Base-by-base conservation (phyloP, 2,888 invertebrate species). In the Drosophila subsilvestris region DNA sequence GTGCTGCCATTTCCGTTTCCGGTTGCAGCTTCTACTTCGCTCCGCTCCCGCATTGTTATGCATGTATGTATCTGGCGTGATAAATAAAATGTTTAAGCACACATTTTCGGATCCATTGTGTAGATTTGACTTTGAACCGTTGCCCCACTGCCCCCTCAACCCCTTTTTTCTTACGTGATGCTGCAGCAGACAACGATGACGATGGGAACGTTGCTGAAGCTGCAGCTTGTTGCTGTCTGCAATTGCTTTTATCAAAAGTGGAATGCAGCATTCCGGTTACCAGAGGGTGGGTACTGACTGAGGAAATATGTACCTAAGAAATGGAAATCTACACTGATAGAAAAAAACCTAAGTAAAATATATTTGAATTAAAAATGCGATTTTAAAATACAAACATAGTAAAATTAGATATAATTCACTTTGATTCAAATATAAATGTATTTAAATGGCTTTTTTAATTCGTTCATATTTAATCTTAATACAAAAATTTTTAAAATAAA, bases 21-120 rank as follows among this genome's bases (percentile, higher is more conserved):
- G 12, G 43, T 7, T 25, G 25, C 12, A 8, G 17, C 54, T 5
- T 14, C 17, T 12, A 45, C 17, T 10, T 47, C 57, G 49, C 74
- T 63, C 14, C 20, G 20, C 20, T 20, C 20, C 2, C 68, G 74
- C 74, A 72, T 72, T 80, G 74, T 76, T 71, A 63, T 67, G 73
- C 65, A 72, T 79, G 72, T 76, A 72, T 79, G 72, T 76, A 74
- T 83, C 86, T 84, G 84, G 84, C 65, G 86, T 88, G 79, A 83
- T 85, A 85, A 88, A 88, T 85, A 88, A 85, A 85, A 86, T 88
- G 84, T 85, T 85, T 86, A 88, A 85, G 84, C 77, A 77, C 74
- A 88, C 84, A 88, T 88, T 88, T 88, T 72, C 25, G 79, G 78
- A 72, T 60, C 79, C 73, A 76, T 83, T 85, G 74, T 83, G 62